Base-by-base conservation (phyloP, 2,888 invertebrate genomes). In the Peribatodes rhomboidaria region DNA sequence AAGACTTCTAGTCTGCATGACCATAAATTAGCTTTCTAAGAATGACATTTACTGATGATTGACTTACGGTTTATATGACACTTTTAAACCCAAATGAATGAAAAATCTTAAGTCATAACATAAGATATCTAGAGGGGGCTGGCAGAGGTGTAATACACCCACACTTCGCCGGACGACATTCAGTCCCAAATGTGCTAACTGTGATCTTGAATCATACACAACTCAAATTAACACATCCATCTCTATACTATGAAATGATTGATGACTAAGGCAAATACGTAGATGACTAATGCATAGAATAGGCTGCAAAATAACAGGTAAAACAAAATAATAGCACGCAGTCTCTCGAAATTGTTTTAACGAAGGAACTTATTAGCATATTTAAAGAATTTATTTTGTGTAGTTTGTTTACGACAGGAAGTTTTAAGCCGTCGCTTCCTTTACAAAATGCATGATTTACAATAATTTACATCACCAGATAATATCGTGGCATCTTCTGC, bases 371-470 rank as follows among this genome's bases (percentile, higher is more conserved):
- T 49, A 22, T 50, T 50, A 53, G 9, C 46, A 60, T 50, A 58
- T 33, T 46, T 22, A 22, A 53, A 41, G 37, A 53, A 27, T 53
- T 22, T 39, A 41, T 53, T 10, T 41, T 27, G 37, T 53, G 22
- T 16, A 9, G 11, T 27, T 18, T 52, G 7, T 20, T 22, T 39
- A 52, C 52, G 52, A 37, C 52, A 41, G 59, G 50, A 59, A 59
- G 50, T 13, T 16, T 50, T 41, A 14, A 41, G 41, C n/a, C 11
- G 27, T 16, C 18, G 47, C 49, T 49, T 50, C 49, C 58, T 58
- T 31, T 41, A 39, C 57, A 58, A 49, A 35, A 56, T 37, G 35
- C n/a, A 49, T 49, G 20, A 31, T 47, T 49, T 49, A 37, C 57
- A 14, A 35, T 57, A 35, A 18, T 22, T 35, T 49, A 49, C 39